Base-by-base conservation (phyloP, 2,113 vertebrate genomes). In the Bubalus kerabau region DNA sequence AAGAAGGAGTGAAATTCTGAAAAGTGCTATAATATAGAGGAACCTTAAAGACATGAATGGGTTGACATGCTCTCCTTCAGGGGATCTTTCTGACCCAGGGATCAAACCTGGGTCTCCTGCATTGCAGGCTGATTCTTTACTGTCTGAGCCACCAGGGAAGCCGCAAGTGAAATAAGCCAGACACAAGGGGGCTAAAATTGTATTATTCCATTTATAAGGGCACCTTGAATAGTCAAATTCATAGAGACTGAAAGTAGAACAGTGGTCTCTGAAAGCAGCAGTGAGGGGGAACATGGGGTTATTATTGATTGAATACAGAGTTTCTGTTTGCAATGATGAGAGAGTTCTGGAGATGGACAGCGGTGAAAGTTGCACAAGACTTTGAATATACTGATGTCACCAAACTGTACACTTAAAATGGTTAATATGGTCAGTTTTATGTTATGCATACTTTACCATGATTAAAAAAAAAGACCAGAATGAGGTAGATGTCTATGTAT, bases 1-100 rank as follows among this genome's bases (percentile, higher is more conserved):
- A 40, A 52, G 83, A 83, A 74, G 64, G 54, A 74, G 32, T 62
- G 83, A 84, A 43, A 17, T 96, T 92, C 89, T 93, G 48, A 46
- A 8, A 24, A 46, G 13, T 80, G 43, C 74, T 28, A 19, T 28
- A 17, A 17, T 23, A 7, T 26, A 85, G 36, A 40, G 40, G 36
- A 71, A 81, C 13, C n/a, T 17, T 36, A 26, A 89, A 74, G 57
- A 83, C 84, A 24, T 64, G 19, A 71, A 40, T 71, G 67, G n/a
- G n/a, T 71, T 71, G n/a, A 36, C 67, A 40, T 40, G n/a, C 67
- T 71, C 19, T 40, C n/a, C 10, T 40, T 71, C n/a, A 23, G 67
- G 67, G n/a, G n/a, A 40, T 71, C 67, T 40, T 71, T 71, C n/a
- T 11, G 1, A 71, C 67, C 67, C 19, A 23, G 67, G n/a, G 67